Evolutionary conservation across 92 coral and sea anemone genomes (phyloP).

Genomic region (Palythoa caribaeorum): DNA sequence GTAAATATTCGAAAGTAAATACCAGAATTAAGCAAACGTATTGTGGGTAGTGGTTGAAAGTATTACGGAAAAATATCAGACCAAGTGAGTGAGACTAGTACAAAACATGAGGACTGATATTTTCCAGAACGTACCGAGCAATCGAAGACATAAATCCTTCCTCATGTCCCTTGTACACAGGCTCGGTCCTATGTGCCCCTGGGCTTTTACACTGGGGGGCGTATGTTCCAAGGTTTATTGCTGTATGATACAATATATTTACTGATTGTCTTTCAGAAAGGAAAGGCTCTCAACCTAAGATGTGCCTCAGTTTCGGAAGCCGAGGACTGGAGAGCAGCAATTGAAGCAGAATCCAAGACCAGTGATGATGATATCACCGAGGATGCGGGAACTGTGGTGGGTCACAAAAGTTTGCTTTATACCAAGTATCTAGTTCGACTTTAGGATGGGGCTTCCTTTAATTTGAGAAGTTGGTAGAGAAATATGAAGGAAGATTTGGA

Average conservation of each 20-base stretch:
- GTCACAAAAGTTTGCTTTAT: not conserved
- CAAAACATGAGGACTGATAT: too few relatives aligned
- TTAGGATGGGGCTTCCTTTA: slow-evolving; percentile 36
- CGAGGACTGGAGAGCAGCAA: slow-evolving; percentile 92
- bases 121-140: not conserved
- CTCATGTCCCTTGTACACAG: not conserved
- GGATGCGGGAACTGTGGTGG: slow-evolving; percentile 50
- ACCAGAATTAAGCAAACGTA: too few relatives aligned
- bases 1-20: too few relatives aligned
- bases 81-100: too few relatives aligned
- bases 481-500: too few relatives aligned
- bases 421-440: not conserved
- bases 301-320: slow-evolving; percentile 87
- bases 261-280: slow-evolving; percentile 41
- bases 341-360: slow-evolving; percentile 77
- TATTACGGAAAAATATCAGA: too few relatives aligned
- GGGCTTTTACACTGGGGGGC: too few relatives aligned
- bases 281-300: slow-evolving; percentile 72
- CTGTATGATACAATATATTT: not conserved
- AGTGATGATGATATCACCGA: slow-evolving; percentile 2
- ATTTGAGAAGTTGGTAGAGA: too few relatives aligned
- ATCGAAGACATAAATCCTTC: not conserved
- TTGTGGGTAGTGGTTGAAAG: too few relatives aligned
- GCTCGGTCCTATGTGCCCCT: too few relatives aligned
- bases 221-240: too few relatives aligned